Conservation (phyloP, 2,797 vertebrate species). For the Bradypus variegatus region DNA sequence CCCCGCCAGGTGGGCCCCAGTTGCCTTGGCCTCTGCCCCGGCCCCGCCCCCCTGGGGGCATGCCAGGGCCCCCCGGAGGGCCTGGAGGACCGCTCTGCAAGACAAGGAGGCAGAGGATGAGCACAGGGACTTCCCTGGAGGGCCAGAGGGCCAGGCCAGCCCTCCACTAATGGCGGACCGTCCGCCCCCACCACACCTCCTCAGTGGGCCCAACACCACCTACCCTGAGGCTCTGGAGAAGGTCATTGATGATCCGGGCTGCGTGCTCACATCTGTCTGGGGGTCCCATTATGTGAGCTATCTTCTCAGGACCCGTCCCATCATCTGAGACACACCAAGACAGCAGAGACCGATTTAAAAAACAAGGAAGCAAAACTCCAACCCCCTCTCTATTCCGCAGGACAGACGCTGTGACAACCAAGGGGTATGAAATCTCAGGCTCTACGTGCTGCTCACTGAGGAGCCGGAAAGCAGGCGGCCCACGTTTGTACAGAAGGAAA, state of each 20-base stretch:
- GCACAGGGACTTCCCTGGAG: neutral
- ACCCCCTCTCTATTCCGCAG: neutral
- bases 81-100: slow-evolving; percentile 82
- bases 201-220: neutral
- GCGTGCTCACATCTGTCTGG: slow-evolving; percentile 94
- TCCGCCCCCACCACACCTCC: neutral
- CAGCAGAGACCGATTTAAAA: neutral
- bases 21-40: slow-evolving; percentile 79
- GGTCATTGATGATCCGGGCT: slow-evolving; percentile 90
- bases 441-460: neutral
- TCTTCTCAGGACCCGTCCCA: slow-evolving; percentile 89
- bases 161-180: too few species aligned
- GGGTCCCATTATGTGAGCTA: slow-evolving; percentile 93
- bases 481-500: neutral
- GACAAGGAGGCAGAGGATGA: neutral
- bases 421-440: neutral
- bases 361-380: neutral
- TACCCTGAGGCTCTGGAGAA: slow-evolving; percentile 91
- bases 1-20: slow-evolving; percentile 89
- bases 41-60: slow-evolving; percentile 82
- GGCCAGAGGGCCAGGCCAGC: neutral
- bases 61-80: slow-evolving; percentile 80
- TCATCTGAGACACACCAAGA: slow-evolving; percentile 78
- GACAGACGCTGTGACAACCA: neutral
- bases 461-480: neutral